A percentile compares a stretch with the other conserved stretches of the same genome.
phyloP scores from a whole-genome alignment of 2,113 vertebrate species.

The Lagopus muta region DNA sequence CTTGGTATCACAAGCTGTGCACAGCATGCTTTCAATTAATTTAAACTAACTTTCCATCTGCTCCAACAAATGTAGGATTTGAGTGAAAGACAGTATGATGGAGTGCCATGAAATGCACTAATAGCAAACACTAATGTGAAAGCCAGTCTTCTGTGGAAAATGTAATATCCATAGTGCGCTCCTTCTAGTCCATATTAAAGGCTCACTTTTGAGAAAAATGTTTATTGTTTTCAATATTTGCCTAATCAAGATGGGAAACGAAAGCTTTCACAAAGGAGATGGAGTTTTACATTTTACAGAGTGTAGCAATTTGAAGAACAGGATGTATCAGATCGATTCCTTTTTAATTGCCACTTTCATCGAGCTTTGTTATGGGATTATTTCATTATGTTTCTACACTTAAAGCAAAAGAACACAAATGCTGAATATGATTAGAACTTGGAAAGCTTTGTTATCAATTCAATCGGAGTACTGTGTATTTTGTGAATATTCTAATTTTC shows the following conservation, averaged over 20 bases:
- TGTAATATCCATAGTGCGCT: constrained; percentile 9
- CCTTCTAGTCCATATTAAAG: constrained; percentile 19
- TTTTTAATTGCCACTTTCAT: constrained; percentile 72
- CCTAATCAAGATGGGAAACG: constrained; percentile 19
- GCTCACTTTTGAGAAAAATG: constrained; percentile 62
- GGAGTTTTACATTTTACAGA: constrained; percentile 56
- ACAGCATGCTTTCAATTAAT: constrained; percentile 80
- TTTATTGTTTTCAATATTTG: constrained; percentile 71
- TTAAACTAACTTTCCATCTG: constrained; percentile 81
- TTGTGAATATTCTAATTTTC: neutral
- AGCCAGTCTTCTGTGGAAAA: constrained; percentile 71
- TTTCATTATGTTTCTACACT: constrained; percentile 54
- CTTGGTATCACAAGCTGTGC: constrained; percentile 71
- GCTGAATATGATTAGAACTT: constrained; percentile 6
- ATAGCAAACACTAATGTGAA: constrained; percentile 59
- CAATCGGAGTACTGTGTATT: neutral
- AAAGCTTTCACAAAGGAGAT: neutral
- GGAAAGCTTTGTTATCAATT: neutral
- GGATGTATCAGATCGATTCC: constrained; percentile 42
- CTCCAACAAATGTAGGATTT: constrained; percentile 69
- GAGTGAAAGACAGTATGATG: constrained; percentile 74
- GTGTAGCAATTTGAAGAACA: constrained; percentile 26
- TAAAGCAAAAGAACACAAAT: constrained; percentile 50
- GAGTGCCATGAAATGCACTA: constrained; percentile 61
- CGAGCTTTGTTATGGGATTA: constrained; percentile 69